A percentile compares a stretch with the other conserved stretches of the same genome.
These are phyloP conservation scores for Hepsetus odoe DNA, from an alignment of 2,113 vertebrate species.

Conservation along the genomic window DNA sequence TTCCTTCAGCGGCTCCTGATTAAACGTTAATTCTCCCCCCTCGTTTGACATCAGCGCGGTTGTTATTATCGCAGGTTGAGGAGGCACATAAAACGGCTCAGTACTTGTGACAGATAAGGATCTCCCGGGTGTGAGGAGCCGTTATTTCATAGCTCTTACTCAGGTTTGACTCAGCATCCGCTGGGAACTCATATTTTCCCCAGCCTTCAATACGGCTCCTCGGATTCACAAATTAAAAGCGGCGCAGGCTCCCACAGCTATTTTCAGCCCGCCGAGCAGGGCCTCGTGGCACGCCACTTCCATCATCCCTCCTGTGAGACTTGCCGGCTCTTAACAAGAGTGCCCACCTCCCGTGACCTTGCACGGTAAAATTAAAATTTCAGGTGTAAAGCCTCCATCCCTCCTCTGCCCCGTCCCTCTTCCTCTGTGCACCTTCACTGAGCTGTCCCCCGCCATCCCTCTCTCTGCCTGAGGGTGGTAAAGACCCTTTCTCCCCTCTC, in stretches of 20 bases:
- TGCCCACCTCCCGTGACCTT: constrained; percentile 53
- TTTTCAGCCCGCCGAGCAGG: constrained; percentile 52
- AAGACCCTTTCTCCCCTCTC: constrained; percentile 24
- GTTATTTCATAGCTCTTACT: constrained; percentile 46
- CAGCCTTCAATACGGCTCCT: constrained; percentile 40
- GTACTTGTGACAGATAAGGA: constrained; percentile 36
- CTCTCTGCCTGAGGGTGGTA: constrained; percentile 52
- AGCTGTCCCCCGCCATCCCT: constrained; percentile 22
- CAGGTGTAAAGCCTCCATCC: constrained; percentile 56
- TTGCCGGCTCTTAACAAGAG: constrained; percentile 53
- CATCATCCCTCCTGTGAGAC: constrained; percentile 56
- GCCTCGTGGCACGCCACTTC: constrained; percentile 51
- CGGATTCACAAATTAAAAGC: constrained; percentile 53
- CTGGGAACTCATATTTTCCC: constrained; percentile 50
- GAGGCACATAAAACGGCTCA: constrained; percentile 25
- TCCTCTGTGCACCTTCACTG: not conserved
- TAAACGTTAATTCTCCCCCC: not conserved
- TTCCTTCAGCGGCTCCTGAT: not conserved
- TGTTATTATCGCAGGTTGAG: constrained; percentile 31
- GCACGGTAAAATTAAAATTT: constrained; percentile 59
- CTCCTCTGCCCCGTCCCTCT: constrained; percentile 10
- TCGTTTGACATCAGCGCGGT: constrained; percentile 21
- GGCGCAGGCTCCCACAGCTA: constrained; percentile 51
- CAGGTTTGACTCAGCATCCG: constrained; percentile 50
- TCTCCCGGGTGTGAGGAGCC: constrained; percentile 28